Conservation (phyloP, 2,888 invertebrate species). For the Acanthoscelides obtectus region DNA sequence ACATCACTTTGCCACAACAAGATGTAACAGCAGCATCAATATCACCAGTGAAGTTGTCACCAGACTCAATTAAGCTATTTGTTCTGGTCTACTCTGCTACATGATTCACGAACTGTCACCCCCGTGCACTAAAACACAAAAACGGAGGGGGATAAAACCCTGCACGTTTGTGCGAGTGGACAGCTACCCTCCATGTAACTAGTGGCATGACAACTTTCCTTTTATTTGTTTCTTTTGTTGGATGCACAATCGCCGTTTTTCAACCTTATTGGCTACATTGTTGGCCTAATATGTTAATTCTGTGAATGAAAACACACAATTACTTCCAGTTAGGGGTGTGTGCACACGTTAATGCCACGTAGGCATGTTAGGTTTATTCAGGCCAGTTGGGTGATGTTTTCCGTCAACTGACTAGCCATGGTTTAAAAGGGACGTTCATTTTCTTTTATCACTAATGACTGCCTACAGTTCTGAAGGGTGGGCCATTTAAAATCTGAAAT, state of each 20-base stretch:
- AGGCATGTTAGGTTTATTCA: neutral
- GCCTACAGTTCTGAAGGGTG: too few relatives aligned
- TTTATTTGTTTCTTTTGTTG: neutral
- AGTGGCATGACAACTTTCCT: neutral
- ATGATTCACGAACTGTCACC: neutral
- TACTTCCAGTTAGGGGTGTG: neutral
- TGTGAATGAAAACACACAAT: neutral
- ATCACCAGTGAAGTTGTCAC: neutral
- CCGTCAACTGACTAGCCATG: neutral
- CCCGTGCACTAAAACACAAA: neutral
- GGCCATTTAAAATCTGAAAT: too few relatives aligned
- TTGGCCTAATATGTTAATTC: neutral
- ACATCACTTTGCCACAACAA: neutral
- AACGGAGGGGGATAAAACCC: neutral
- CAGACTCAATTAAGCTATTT: neutral
- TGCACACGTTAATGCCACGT: neutral
- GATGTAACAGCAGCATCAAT: neutral
- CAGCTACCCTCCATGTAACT: neutral
- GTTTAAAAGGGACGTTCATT: too few relatives aligned
- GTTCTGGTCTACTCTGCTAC: neutral
- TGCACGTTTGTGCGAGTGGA: neutral
- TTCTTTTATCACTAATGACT: too few relatives aligned
- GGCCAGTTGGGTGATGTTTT: neutral
- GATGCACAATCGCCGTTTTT: neutral
- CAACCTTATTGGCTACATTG: neutral